Base-by-base conservation (phyloP, 1,140 invertebrate genomes). In the Papilio polyxenes region DNA sequence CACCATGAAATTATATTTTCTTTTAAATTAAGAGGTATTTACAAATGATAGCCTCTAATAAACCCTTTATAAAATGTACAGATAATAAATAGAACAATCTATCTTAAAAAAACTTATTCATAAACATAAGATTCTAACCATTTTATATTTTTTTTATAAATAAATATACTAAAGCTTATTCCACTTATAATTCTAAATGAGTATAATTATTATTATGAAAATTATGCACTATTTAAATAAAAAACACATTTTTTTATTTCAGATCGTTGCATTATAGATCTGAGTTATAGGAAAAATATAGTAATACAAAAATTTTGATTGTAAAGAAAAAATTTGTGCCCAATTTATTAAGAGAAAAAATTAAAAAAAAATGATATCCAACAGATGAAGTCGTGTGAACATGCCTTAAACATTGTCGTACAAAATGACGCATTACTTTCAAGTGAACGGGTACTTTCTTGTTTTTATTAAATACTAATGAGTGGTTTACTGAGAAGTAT, bases 201-300 rank as follows among this genome's bases (percentile, higher is more conserved):
- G 91, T 93, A 93, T 91, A 91, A 89, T 91, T 91, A 92, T 93
- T 92, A 92, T 92, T 89, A 90, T 91, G 88, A 89, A 83, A 90
- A 92, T 92, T 90, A 90, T 92, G 89, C 87, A 81, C 84, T 88
- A 85, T 82, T 62, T 69, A 62, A 79, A 84, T 74, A 80, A 84
- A 86, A 83, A 81, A 80, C 0, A 84, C 72, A 83, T 84, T 48
- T 81, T 85, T 81, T 62, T 82, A 87, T 83, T 83, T 86, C 85
- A 88, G 83, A 89, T 86, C 86, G 82, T 81, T 80, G 65, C 75
- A 83, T 74, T 74, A 56, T 56, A 56, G 49, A 81, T 81, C 56
- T n/a, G 6, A 31, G 78, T 62, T 83, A 80, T 80, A 76, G 75
- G 51, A 78, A 81, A 44, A 51, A 77, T 81, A 78, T 17, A 23